Percentiles rank a stretch among this genome's conserved stretches.
These are phyloP conservation scores for Adoxophyes honmai DNA, from an alignment of 1,140 invertebrate species.

Conservation along the genomic window DNA sequence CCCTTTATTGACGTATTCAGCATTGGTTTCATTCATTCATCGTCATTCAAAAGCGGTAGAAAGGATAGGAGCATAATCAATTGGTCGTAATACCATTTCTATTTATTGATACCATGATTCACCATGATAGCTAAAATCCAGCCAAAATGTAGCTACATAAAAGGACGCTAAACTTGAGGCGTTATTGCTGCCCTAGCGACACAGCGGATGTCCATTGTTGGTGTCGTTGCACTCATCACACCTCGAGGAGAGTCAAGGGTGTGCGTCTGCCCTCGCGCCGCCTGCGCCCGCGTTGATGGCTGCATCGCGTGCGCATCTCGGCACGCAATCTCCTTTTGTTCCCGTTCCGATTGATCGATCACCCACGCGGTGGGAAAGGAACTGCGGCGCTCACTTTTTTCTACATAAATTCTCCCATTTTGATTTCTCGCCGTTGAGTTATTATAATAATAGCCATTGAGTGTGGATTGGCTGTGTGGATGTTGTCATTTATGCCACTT, in stretches of 20 bases:
- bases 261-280: slow-evolving; percentile 3
- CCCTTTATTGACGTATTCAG: slow-evolving; percentile 28
- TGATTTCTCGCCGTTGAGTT: no score
- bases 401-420: no score
- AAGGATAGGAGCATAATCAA: background rate
- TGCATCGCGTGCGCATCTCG: slow-evolving; percentile 41
- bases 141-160: no score
- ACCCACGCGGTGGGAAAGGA: slow-evolving; percentile 24
- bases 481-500: no score
- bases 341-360: slow-evolving; percentile 18
- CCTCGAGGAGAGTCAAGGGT: slow-evolving; percentile 53
- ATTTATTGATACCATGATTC: slow-evolving; percentile 14
- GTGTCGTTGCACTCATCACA: slow-evolving; percentile 49
- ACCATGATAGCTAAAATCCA: no score
- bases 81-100: slow-evolving; percentile 3
- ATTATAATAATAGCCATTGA: no score
- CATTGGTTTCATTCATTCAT: slow-evolving; percentile 25
- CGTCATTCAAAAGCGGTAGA: slow-evolving; percentile 19
- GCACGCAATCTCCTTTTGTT: slow-evolving; percentile 35
- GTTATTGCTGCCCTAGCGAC: background rate
- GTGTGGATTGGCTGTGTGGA: no score
- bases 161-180: no score
- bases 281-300: slow-evolving; percentile 4
- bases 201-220: background rate
- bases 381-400: background rate